These are phyloP conservation scores for Heterodera filipjevi DNA, from an alignment of 2,888 invertebrate genomes.

Conservation along the genomic window DNA sequence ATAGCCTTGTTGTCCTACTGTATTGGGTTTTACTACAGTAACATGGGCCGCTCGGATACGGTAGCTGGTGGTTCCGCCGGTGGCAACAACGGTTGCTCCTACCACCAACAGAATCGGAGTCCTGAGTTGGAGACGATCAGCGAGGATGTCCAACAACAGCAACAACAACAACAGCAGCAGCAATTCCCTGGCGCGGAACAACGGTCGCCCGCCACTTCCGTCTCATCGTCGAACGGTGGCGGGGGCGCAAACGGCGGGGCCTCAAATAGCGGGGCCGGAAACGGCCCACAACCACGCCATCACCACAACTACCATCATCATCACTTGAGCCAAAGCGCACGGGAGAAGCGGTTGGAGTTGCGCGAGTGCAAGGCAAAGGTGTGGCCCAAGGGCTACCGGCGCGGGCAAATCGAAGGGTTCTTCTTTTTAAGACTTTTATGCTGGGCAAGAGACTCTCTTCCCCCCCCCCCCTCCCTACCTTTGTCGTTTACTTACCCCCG, in stretches of 20 bases:
- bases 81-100: background rate
- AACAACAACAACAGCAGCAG: background rate
- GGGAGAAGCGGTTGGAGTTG: slow-evolving; percentile 29
- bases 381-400: no score
- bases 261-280: background rate
- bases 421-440: no score
- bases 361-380: slow-evolving; percentile 38
- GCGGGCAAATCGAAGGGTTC: no score
- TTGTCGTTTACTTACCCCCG: no score
- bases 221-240: slow-evolving; percentile 2
- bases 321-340: slow-evolving; percentile 21
- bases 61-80: no score
- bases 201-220: background rate
- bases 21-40: no score
- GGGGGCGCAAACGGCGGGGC: no score
- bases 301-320: slow-evolving; percentile 11
- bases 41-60: no score
- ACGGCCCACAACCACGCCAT: background rate
- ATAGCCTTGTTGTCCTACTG: no score
- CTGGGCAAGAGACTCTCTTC: background rate
- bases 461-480: no score
- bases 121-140: slow-evolving; percentile 27
- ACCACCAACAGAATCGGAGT: background rate
- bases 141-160: slow-evolving; percentile 16
- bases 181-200: background rate